phyloP scores from a whole-genome alignment of 2,113 vertebrate species.

The Ceyx cyanopectus region DNA sequence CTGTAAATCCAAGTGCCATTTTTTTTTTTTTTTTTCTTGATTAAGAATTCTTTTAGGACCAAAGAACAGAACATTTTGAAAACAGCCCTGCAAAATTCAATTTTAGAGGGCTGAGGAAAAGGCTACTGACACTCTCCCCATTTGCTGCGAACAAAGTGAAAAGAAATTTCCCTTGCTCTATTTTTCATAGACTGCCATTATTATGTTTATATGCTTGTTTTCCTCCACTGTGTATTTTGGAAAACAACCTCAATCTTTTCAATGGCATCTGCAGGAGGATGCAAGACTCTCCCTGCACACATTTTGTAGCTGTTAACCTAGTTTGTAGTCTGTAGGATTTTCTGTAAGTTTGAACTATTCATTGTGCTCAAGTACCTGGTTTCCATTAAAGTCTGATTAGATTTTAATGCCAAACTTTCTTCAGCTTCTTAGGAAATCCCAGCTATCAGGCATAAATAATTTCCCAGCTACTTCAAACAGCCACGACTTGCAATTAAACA shows the following conservation, averaged over 20 bases:
- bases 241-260: slow-evolving; percentile 63
- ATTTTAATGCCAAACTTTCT: slow-evolving; percentile 54
- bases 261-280: slow-evolving; percentile 42
- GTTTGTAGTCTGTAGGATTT: slow-evolving; percentile 32
- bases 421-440: slow-evolving; percentile 42
- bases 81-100: slow-evolving; percentile 27
- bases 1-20: slow-evolving; percentile 9
- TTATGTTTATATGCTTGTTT: slow-evolving; percentile 64
- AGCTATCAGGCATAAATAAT: slow-evolving; percentile 54
- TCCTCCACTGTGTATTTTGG: slow-evolving; percentile 55
- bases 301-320: slow-evolving; percentile 23
- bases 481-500: slow-evolving; percentile 16
- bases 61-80: not conserved
- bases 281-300: not conserved
- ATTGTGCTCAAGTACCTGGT: slow-evolving; percentile 50
- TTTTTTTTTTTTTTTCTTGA: slow-evolving; percentile 33
- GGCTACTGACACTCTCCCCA: not conserved
- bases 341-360: slow-evolving; percentile 43
- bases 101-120: not conserved
- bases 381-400: slow-evolving; percentile 63
- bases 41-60: slow-evolving; percentile 54
- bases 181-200: slow-evolving; percentile 56
- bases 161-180: slow-evolving; percentile 38
- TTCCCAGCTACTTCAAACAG: slow-evolving; percentile 43
- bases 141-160: slow-evolving; percentile 33